Evolutionary conservation across 2,797 vertebrate genomes (phyloP).

Genomic region (Hephaestus fuliginosus): DNA sequence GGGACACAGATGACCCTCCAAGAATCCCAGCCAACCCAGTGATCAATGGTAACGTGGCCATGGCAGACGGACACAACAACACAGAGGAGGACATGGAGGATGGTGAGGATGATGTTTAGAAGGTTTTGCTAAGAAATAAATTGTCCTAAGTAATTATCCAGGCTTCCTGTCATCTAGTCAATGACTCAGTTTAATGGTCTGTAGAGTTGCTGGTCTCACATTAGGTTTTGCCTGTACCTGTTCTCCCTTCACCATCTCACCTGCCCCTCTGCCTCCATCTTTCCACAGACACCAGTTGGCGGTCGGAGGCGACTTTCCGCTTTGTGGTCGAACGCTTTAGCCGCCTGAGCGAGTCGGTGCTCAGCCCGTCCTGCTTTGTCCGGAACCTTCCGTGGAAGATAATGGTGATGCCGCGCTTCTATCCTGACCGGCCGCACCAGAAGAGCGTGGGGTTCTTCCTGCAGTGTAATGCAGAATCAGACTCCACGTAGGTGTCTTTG

Average conservation of each 20-base stretch:
- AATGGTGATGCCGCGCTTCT: conserved; percentile 99
- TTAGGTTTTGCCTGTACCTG: not conserved
- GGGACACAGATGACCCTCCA: conserved; percentile 98
- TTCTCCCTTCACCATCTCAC: not conserved
- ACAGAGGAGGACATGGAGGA: conserved; percentile 99
- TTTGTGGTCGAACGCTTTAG: conserved; percentile 98
- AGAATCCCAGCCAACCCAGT: conserved; percentile 98
- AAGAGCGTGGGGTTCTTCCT: conserved; percentile 99
- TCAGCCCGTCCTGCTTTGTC: conserved; percentile 99
- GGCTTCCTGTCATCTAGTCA: not conserved
- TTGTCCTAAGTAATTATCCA: not conserved
- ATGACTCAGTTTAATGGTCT: not conserved
- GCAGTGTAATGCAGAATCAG: conserved; percentile 99
- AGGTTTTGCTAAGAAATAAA: not conserved
- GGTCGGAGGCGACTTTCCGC: conserved; percentile 98
- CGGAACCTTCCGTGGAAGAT: conserved; percentile 99
- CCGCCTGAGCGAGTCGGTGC: conserved; percentile 96
- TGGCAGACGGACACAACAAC: conserved; percentile 97
- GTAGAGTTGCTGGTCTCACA: not conserved
- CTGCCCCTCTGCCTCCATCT: not conserved
- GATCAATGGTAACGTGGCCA: conserved; percentile 98
- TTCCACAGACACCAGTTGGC: conserved; percentile 95
- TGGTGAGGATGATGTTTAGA: conserved; percentile 84
- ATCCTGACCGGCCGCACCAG: conserved; percentile 98
- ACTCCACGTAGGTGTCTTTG: conserved; percentile 93